Percentiles rank a stretch among this genome's conserved stretches.
phyloP scores from a whole-genome alignment of 2,888 invertebrate genomes.

The Scaptomyza polygonia region DNA sequence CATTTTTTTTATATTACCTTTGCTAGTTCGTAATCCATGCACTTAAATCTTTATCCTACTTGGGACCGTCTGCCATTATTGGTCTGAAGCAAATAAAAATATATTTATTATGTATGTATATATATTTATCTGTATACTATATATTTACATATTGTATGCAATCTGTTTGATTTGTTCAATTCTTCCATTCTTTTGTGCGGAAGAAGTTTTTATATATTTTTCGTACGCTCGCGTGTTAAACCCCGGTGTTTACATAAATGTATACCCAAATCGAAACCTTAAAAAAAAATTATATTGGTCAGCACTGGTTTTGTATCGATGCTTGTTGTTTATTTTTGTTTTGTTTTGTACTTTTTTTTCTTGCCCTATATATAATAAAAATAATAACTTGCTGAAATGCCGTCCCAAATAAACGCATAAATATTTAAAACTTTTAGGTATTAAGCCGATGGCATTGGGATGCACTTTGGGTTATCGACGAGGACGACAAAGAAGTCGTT shows the following conservation, averaged over 20 bases:
- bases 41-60: background rate
- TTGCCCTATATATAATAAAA: background rate
- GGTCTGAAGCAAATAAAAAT: slow-evolving; percentile 1
- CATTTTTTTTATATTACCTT: too few relatives aligned
- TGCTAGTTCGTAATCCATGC: background rate
- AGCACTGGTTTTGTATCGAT: background rate
- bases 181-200: background rate
- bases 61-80: background rate
- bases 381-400: background rate
- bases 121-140: background rate
- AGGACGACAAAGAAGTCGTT: too few relatives aligned
- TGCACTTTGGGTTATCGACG: too few relatives aligned
- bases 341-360: too few relatives aligned
- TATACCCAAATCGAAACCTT: background rate
- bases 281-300: background rate
- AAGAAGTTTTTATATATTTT: background rate
- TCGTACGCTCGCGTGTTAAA: slow-evolving; percentile 5
- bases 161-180: background rate
- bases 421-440: too few relatives aligned
- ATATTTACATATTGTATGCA: background rate
- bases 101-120: too few relatives aligned
- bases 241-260: background rate
- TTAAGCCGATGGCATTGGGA: too few relatives aligned
- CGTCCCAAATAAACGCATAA: too few relatives aligned
- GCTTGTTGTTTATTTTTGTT: background rate